These are phyloP conservation scores for Melanotus villosus DNA, from an alignment of 2,888 invertebrate genomes.

Conservation along the genomic window DNA sequence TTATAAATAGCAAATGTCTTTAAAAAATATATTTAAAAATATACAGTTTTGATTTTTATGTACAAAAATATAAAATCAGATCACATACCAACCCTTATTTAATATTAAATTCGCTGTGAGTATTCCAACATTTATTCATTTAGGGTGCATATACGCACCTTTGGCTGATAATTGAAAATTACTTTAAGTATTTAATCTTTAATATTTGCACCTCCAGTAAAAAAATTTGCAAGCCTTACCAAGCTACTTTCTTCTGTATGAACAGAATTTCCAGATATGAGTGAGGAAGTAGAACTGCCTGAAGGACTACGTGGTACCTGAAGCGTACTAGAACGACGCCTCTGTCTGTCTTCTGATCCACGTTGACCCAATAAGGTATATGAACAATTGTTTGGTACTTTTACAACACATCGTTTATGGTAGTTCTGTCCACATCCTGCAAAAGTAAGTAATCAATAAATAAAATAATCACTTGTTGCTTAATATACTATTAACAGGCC, in stretches of 20 bases:
- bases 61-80: too few relatives aligned
- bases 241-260: constrained; percentile 76
- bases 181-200: constrained; percentile 58
- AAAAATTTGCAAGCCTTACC: constrained; percentile 77
- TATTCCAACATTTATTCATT: too few relatives aligned
- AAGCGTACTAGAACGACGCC: constrained; percentile 69
- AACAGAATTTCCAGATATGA: constrained; percentile 72
- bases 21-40: too few relatives aligned
- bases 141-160: background rate
- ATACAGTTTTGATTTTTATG: too few relatives aligned
- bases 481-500: too few relatives aligned
- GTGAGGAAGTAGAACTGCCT: constrained; percentile 79
- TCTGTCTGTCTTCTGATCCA: constrained; percentile 62
- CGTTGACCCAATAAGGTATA: constrained; percentile 67
- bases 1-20: too few relatives aligned
- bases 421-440: constrained; percentile 97
- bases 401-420: constrained; percentile 97
- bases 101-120: too few relatives aligned
- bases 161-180: constrained; percentile 8
- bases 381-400: constrained; percentile 97
- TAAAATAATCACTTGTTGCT: too few relatives aligned
- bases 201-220: constrained; percentile 62
- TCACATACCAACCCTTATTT: too few relatives aligned
- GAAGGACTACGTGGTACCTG: constrained; percentile 80
- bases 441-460: constrained; percentile 46